Evolutionary conservation across 2,113 vertebrate species (phyloP).

Genomic region (Salvator merianae): DNA sequence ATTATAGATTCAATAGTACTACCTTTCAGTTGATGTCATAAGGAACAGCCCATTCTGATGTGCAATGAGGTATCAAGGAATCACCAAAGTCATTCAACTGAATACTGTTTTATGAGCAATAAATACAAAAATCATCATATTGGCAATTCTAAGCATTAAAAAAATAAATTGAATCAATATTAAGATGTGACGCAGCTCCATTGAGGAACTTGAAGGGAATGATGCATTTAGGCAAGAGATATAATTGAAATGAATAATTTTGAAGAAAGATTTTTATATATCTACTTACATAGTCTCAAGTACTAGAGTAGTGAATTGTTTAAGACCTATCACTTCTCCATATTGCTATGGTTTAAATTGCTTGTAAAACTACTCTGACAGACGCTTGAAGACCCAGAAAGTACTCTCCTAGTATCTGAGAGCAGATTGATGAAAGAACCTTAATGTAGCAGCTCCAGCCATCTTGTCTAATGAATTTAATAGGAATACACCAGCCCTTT

Average conservation of each 20-base stretch:
- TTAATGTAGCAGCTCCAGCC: background rate
- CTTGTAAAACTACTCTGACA: background rate
- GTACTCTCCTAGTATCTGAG: too few species aligned
- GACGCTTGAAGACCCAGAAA: too few species aligned
- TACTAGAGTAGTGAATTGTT: background rate
- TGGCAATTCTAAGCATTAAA: conserved; percentile 17
- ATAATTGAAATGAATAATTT: background rate
- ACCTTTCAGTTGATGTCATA: background rate
- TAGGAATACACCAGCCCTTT: background rate
- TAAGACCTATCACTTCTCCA: background rate
- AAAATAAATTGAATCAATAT: background rate
- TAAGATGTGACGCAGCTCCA: background rate
- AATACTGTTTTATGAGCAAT: background rate
- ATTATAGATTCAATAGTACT: too few species aligned
- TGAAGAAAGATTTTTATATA: background rate
- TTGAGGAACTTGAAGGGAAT: background rate
- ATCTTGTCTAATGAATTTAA: background rate
- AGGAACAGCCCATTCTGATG: background rate
- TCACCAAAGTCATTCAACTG: background rate
- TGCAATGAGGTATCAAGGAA: background rate
- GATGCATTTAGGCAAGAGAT: background rate
- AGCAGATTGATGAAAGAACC: too few species aligned
- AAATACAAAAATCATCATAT: background rate
- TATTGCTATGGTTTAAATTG: background rate
- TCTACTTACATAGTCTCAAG: background rate